Evolutionary conservation across 2,113 vertebrate genomes (phyloP).

Genomic region (Morone saxatilis): DNA sequence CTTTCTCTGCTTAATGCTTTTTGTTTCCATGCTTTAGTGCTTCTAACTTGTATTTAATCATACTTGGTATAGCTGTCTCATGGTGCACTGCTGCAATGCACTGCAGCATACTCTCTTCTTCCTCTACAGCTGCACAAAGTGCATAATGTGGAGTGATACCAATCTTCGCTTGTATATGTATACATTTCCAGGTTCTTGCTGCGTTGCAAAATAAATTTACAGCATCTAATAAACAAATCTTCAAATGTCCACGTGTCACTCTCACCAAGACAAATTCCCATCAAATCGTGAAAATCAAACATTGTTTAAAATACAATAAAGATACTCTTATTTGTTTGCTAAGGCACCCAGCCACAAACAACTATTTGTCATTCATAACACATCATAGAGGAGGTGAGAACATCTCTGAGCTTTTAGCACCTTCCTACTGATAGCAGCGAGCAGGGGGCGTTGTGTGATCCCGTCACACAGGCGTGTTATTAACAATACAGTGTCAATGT

Average conservation of each 20-base stretch:
- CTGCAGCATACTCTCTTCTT: not conserved
- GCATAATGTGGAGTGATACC: not conserved
- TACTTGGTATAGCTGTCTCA: not conserved
- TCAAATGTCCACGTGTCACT: not conserved
- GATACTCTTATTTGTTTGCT: not conserved
- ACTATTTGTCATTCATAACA: constrained; percentile 49
- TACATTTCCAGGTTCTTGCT: not conserved
- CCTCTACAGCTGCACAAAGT: constrained; percentile 14
- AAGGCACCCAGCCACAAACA: not conserved
- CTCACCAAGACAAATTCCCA: not conserved
- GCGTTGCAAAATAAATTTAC: not conserved
- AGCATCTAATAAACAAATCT: not conserved
- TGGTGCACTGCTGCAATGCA: not conserved
- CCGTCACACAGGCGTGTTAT: constrained; percentile 18
- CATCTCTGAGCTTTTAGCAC: constrained; percentile 66
- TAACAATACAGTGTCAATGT: constrained; percentile 16
- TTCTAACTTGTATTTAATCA: constrained; percentile 9
- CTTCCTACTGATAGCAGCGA: constrained; percentile 49
- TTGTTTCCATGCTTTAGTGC: not conserved
- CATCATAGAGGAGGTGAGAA: constrained; percentile 53
- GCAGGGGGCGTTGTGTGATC: constrained; percentile 44
- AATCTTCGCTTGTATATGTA: not conserved
- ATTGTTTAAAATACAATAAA: constrained; percentile 30
- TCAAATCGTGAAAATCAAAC: not conserved
- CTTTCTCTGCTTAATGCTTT: not conserved